A percentile compares a stretch with the other conserved stretches of the same genome.
Evolutionary conservation across 2,797 vertebrate genomes (phyloP).

Genomic region (Cossypha niveicapilla): DNA sequence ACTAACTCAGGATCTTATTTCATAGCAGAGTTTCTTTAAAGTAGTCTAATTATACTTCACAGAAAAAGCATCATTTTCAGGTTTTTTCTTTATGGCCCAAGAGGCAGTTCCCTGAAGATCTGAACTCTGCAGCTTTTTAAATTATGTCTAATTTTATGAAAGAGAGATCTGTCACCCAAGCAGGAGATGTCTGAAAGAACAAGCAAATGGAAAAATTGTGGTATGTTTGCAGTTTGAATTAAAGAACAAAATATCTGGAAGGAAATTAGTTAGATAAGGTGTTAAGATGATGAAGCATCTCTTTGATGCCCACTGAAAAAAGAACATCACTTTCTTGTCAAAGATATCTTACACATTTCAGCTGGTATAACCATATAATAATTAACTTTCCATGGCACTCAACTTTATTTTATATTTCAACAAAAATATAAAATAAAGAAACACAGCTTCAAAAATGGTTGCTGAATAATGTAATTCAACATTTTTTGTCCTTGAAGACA

Average conservation of each 20-base stretch:
- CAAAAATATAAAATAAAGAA: not conserved
- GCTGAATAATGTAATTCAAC: not conserved
- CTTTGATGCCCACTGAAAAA: not conserved
- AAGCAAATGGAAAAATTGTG: not conserved
- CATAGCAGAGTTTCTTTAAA: not conserved
- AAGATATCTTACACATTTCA: not conserved
- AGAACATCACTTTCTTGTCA: not conserved
- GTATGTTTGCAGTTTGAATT: not conserved
- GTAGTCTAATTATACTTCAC: not conserved
- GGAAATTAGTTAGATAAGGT: not conserved
- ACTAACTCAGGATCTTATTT: not conserved
- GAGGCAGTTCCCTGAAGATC: not conserved
- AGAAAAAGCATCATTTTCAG: not conserved
- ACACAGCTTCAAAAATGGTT: not conserved
- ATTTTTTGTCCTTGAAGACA: not conserved
- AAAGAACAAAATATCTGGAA: not conserved
- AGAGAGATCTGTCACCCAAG: not conserved
- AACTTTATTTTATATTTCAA: not conserved
- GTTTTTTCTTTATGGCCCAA: not conserved
- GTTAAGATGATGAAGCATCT: not conserved
- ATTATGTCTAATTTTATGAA: not conserved
- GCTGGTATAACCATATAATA: not conserved
- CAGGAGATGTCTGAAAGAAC: not conserved
- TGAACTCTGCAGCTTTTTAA: not conserved
- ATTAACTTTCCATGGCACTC: not conserved